A percentile compares a stretch with the other conserved stretches of the same genome.
phyloP scores from a whole-genome alignment of 2,797 vertebrate species.

The Pterois miles region DNA sequence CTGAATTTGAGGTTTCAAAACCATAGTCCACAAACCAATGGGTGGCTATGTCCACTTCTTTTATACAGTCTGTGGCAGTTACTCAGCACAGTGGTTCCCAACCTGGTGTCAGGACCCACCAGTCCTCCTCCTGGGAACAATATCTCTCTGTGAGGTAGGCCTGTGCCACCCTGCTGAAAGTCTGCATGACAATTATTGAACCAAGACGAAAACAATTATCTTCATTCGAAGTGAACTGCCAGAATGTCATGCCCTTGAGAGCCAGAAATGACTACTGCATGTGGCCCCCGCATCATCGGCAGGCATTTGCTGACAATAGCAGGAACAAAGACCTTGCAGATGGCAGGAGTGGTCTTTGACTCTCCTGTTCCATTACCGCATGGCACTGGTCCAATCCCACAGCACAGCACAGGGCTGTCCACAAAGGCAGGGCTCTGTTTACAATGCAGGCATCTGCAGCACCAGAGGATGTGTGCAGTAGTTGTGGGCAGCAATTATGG shows the following conservation, averaged over 20 bases:
- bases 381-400: constrained; percentile 70
- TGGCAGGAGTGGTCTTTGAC: constrained; percentile 58
- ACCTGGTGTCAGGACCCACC: not conserved
- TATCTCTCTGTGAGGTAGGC: not conserved
- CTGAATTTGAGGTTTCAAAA: not conserved
- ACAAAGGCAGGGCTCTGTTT: constrained; percentile 53
- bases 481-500: constrained; percentile 56
- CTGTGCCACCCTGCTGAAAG: not conserved
- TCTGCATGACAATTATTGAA: constrained; percentile 17
- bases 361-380: constrained; percentile 70
- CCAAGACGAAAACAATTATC: constrained; percentile 15
- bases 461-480: constrained; percentile 48
- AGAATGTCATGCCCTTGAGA: constrained; percentile 58
- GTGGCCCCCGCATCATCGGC: constrained; percentile 37
- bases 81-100: not conserved
- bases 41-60: not conserved
- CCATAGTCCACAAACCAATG: not conserved
- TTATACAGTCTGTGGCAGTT: not conserved
- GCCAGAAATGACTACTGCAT: constrained; percentile 48
- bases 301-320: constrained; percentile 73
- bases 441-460: constrained; percentile 34
- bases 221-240: constrained; percentile 31
- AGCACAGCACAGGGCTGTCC: constrained; percentile 22
- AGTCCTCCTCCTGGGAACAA: not conserved
- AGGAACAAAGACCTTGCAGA: constrained; percentile 70